These are phyloP conservation scores for Drosophila falleni DNA, from an alignment of 2,888 invertebrate genomes.

Conservation along the genomic window DNA sequence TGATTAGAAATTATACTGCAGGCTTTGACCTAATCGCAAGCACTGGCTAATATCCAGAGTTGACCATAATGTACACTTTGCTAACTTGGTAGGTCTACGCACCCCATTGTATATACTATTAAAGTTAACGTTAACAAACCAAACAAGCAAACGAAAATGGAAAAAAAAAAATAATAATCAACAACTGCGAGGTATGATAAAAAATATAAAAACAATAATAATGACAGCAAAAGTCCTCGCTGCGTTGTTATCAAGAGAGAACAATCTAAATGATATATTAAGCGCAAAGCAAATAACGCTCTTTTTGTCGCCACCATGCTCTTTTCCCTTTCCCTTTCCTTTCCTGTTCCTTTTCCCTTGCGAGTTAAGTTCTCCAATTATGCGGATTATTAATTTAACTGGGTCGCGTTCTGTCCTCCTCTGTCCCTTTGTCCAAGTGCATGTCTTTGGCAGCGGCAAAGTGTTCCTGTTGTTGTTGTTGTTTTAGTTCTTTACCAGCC, in stretches of 20 bases:
- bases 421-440: conserved; percentile 19
- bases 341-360: conserved; percentile 23
- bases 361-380: conserved; percentile 84
- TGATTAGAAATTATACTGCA: conserved; percentile 74
- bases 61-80: conserved; percentile 23
- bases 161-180: conserved; percentile 9
- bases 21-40: conserved; percentile 49
- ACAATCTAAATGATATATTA: conserved; percentile 86
- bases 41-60: conserved; percentile 59
- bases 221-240: conserved; percentile 75
- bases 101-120: conserved; percentile 13
- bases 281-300: conserved; percentile 83
- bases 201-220: conserved; percentile 62
- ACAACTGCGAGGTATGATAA: conserved; percentile 23
- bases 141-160: conserved; percentile 40
- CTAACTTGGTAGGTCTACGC: conserved; percentile 43
- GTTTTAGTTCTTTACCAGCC: conserved; percentile 45
- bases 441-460: conserved; percentile 22
- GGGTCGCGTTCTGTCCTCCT: conserved; percentile 66
- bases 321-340: conserved; percentile 12
- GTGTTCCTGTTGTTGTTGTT: conserved; percentile 25
- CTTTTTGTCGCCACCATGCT: conserved; percentile 66
- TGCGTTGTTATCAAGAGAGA: conserved; percentile 80
- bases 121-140: conserved; percentile 41
- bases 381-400: conserved; percentile 85